Percentiles rank a stretch among this genome's conserved stretches.
Conservation (phyloP, 1,140 invertebrate genomes). For the Drosophila parvula region DNA sequence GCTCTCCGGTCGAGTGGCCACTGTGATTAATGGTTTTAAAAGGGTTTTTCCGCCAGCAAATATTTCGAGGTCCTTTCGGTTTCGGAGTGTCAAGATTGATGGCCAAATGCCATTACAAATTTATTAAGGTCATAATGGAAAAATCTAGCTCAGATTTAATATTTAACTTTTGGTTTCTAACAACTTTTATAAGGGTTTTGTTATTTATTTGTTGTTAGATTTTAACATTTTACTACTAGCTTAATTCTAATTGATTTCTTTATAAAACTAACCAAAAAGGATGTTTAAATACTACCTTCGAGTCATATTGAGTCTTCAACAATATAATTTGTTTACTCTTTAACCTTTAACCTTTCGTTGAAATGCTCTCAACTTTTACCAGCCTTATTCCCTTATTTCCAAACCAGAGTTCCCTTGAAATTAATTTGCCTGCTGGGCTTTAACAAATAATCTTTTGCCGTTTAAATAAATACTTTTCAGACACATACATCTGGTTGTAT, state of each 20-base stretch:
- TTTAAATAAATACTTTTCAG: constrained; percentile 17
- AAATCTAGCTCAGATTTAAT: background rate
- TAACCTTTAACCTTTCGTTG: background rate
- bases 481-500: background rate
- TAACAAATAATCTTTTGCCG: constrained; percentile 18
- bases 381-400: background rate
- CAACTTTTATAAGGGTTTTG: background rate
- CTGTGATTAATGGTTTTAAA: constrained; percentile 46
- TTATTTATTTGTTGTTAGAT: background rate
- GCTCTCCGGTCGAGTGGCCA: constrained; percentile 42
- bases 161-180: background rate
- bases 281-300: background rate
- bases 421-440: constrained; percentile 20
- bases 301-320: too few relatives aligned
- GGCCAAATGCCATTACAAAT: constrained; percentile 17
- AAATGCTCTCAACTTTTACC: background rate
- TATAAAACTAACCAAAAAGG: background rate
- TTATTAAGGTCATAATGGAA: constrained; percentile 1
- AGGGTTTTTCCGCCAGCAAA: constrained; percentile 30
- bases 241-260: background rate
- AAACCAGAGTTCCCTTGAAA: constrained; percentile 2
- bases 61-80: constrained; percentile 14
- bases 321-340: too few relatives aligned
- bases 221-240: background rate
- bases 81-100: constrained; percentile 37